phyloP scores from a whole-genome alignment of 2,113 vertebrate species.

The Lichenostomus cassidix region DNA sequence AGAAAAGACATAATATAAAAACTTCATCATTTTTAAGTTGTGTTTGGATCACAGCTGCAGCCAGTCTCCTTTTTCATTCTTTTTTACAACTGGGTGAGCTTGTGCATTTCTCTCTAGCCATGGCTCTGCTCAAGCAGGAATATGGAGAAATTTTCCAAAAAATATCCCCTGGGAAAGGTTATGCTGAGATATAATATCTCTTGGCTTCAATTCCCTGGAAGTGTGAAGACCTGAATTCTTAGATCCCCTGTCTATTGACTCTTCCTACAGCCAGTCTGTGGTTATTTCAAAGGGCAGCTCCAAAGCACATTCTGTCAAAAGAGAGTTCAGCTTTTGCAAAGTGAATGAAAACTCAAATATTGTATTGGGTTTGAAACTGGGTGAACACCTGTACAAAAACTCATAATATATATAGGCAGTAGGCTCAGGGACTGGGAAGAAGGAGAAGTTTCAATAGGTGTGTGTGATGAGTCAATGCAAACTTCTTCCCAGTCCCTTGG shows the following conservation, averaged over 20 bases:
- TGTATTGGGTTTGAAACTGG: too few species aligned
- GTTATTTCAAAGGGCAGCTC: background rate
- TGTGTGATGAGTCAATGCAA: background rate
- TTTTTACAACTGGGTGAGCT: background rate
- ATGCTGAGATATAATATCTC: background rate
- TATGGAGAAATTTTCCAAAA: background rate
- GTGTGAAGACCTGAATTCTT: background rate
- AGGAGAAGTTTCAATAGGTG: background rate
- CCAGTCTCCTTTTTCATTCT: background rate
- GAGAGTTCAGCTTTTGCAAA: background rate
- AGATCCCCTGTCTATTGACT: background rate
- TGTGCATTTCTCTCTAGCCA: background rate
- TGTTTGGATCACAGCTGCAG: background rate
- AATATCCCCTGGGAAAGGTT: background rate
- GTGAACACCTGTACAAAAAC: too few species aligned
- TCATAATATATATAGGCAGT: background rate
- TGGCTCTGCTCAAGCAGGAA: background rate
- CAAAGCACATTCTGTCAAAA: background rate
- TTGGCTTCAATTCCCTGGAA: background rate
- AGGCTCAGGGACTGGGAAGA: background rate
- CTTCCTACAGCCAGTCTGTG: rapidly evolving
- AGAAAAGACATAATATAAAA: background rate
- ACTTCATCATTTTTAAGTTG: background rate
- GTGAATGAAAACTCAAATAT: background rate
- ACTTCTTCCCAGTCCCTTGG: background rate